Evolutionary conservation across 1,140 invertebrate species (phyloP).

Genomic region (Bombus superbus): DNA sequence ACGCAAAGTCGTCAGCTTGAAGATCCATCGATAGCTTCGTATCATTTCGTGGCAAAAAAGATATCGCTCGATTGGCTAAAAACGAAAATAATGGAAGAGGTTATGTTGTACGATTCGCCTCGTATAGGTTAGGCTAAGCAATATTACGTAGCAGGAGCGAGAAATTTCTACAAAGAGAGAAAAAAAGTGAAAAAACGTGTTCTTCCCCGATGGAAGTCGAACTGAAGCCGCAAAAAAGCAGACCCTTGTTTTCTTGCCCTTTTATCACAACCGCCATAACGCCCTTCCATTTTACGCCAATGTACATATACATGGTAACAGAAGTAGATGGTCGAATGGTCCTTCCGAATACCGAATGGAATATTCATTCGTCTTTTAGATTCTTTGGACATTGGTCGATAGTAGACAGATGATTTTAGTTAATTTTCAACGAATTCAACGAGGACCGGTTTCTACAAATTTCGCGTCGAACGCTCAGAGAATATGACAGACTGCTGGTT

Average conservation of each 20-base stretch:
- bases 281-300: neutral
- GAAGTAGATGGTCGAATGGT: neutral
- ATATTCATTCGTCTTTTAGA: neutral
- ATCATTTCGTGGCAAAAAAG: neutral
- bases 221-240: neutral
- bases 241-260: neutral
- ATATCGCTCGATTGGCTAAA: neutral
- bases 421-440: no score
- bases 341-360: neutral
- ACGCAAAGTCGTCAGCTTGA: no score
- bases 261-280: neutral
- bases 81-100: neutral
- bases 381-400: neutral
- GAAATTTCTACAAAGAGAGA: neutral
- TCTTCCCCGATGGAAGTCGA: neutral
- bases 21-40: neutral
- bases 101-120: neutral
- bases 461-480: no score
- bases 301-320: neutral
- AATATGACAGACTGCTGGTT: no score
- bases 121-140: neutral
- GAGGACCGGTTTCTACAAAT: no score
- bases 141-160: neutral
- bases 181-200: slow-evolving; percentile 1
- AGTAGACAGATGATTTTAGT: no score